These are phyloP conservation scores for Probaryconus sp. DNA, from an alignment of 1,140 invertebrate species.

Conservation along the genomic window DNA sequence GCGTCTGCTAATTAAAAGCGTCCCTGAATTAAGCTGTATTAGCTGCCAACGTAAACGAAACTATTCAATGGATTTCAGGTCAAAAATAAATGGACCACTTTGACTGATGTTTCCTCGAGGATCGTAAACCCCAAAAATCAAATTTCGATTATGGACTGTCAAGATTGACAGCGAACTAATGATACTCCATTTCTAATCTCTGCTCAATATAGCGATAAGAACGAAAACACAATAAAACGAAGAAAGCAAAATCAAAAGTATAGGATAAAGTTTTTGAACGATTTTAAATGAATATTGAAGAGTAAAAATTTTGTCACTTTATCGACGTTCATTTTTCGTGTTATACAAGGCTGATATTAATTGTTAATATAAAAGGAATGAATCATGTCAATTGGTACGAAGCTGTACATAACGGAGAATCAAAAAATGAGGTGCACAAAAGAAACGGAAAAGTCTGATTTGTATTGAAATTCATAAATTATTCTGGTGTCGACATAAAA, in stretches of 20 bases:
- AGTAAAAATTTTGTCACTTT: slow-evolving; percentile 1
- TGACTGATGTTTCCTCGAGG: slow-evolving; percentile 26
- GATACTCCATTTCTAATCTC: slow-evolving; percentile 24
- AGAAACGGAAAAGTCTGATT: too few relatives aligned
- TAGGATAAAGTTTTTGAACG: slow-evolving; percentile 15
- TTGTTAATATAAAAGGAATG: too few relatives aligned
- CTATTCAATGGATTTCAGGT: slow-evolving; percentile 27
- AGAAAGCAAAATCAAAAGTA: slow-evolving; percentile 28
- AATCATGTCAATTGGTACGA: too few relatives aligned
- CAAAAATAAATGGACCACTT: slow-evolving; percentile 45
- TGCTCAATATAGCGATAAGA: slow-evolving; percentile 37
- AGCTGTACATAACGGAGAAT: too few relatives aligned
- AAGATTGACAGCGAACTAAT: slow-evolving; percentile 20
- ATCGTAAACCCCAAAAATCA: slow-evolving; percentile 24
- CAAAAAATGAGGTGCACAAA: too few relatives aligned
- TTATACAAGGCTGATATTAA: too few relatives aligned
- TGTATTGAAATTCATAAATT: too few relatives aligned
- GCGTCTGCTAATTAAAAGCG: slow-evolving; percentile 63
- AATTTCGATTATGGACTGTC: slow-evolving; percentile 32
- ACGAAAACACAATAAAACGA: slow-evolving; percentile 4
- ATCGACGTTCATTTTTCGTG: too few relatives aligned
- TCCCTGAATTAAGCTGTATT: slow-evolving; percentile 28
- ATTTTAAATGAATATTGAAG: slow-evolving; percentile 25
- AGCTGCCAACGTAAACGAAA: slow-evolving; percentile 29
- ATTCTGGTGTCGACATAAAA: too few relatives aligned